These are phyloP conservation scores for Symphodus melops DNA, from an alignment of 2,113 vertebrate species.

Conservation along the genomic window DNA sequence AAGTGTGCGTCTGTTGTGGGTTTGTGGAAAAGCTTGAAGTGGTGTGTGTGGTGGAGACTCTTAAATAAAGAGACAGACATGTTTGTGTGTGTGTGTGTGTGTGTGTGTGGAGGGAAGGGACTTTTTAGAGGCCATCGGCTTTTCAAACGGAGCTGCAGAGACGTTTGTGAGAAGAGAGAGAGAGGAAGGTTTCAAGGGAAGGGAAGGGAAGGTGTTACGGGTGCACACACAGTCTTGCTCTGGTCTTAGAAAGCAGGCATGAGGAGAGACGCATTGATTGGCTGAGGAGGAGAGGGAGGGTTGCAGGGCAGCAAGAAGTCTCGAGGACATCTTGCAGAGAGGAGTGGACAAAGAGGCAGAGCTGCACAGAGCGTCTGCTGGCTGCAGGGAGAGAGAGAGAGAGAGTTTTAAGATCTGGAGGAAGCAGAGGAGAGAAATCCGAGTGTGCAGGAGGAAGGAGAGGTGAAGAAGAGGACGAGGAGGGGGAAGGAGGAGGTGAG, in stretches of 20 bases:
- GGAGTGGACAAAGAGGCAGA: constrained; percentile 54
- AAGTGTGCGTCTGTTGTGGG: constrained; percentile 49
- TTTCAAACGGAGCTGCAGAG: no score
- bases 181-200: not conserved
- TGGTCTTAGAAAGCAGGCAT: constrained; percentile 38
- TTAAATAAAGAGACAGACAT: constrained; percentile 32
- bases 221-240: constrained; percentile 8
- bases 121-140: no score
- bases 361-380: constrained; percentile 20
- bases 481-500: constrained; percentile 7
- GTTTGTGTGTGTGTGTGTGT: constrained; percentile 31
- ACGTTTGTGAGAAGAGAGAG: not conserved
- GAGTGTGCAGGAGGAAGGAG: constrained; percentile 35
- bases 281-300: constrained; percentile 61
- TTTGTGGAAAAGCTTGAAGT: constrained; percentile 41
- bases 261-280: constrained; percentile 50
- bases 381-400: constrained; percentile 14
- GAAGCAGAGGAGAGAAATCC: constrained; percentile 50
- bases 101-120: not conserved
- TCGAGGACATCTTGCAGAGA: constrained; percentile 52
- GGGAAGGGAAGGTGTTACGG: not conserved
- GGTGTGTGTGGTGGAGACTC: constrained; percentile 39
- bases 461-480: constrained; percentile 52
- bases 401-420: constrained; percentile 45
- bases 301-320: constrained; percentile 55